Evolutionary conservation across 2,888 invertebrate genomes (phyloP).

Genomic region (Papilio protenor): DNA sequence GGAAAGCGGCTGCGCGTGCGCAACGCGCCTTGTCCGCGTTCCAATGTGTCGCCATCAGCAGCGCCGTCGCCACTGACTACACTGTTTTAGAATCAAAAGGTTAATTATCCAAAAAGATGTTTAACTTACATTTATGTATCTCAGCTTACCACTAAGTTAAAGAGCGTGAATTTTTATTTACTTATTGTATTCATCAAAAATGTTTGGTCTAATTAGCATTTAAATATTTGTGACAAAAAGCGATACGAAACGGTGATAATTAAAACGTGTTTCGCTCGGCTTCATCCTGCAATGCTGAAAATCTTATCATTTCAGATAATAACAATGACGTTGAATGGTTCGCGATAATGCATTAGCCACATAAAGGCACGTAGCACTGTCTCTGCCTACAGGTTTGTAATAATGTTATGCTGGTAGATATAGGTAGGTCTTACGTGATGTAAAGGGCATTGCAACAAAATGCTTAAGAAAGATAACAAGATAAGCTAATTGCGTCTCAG

Average conservation of each 20-base stretch:
- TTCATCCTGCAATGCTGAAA: constrained; percentile 62
- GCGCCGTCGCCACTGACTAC: constrained; percentile 49
- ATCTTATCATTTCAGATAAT: constrained; percentile 73
- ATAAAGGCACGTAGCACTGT: constrained; percentile 57
- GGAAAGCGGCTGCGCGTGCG: constrained; percentile 70
- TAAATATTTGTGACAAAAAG: constrained; percentile 13
- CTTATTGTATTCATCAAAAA: neutral
- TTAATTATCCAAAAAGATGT: neutral
- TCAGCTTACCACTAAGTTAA: neutral
- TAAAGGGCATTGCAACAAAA: constrained; percentile 33
- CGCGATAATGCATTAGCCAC: constrained; percentile 62
- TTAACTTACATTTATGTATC: neutral
- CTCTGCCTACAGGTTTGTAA: constrained; percentile 44
- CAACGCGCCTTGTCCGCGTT: constrained; percentile 69
- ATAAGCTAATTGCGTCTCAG: constrained; percentile 35
- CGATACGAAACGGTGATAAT: constrained; percentile 49
- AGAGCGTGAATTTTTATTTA: neutral
- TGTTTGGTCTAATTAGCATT: constrained; percentile 23
- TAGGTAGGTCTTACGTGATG: constrained; percentile 46
- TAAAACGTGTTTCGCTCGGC: constrained; percentile 65
- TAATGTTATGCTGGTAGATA: constrained; percentile 45
- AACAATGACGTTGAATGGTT: constrained; percentile 63
- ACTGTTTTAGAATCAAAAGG: constrained; percentile 22
- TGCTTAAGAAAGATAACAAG: constrained; percentile 37
- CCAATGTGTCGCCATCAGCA: constrained; percentile 60